Base-by-base conservation (phyloP, 2,888 invertebrate genomes). In the Caenorhabditis doughertyi region DNA sequence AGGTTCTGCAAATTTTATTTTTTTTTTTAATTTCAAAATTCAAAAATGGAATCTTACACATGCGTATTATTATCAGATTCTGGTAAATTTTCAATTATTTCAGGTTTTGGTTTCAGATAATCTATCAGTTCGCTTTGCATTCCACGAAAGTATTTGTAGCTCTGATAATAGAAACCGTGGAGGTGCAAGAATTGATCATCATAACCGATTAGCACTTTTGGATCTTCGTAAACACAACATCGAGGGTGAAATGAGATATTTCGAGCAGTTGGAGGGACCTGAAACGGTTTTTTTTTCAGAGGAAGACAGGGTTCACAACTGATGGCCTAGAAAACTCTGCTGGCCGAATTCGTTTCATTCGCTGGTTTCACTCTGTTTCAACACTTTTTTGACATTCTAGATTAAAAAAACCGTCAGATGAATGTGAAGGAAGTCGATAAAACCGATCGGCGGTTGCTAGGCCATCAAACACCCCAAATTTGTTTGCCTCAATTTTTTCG, bases 221-320 rank as follows among this genome's bases (percentile, higher is more conserved):
- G 55, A 55, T 55, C 55, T 29, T 55, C 29, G 29, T 13, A 55
- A 16, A 27, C 29, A 29, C 55, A 55, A 13, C 55, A 55, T n/a
- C n/a, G 16, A 2, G 27, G 29, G n/a, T 55, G 11, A 29, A 55
- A 55, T 3, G n/a, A 16, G 3, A 27, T 25, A n/a, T 8, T 29
- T 55, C 55, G 55, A 27, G 55, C 27, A 1, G 25, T 55, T 27
- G 29, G 27, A 5, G 55, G 55, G n/a, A 55, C 55, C 55, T 55
- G 55, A 25, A 5, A 51, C 27, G 4, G 16, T 39, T 13, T 9
- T 39, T 8, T 32, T 32, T 32, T 32, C 9, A 32, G 9, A 32
- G 32, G 9, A 32, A 32, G n/a, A n/a, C n/a, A n/a, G n/a, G n/a
- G n/a, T n/a, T n/a, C n/a, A n/a, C n/a, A n/a, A n/a, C n/a, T n/a